Evolutionary conservation across 2,888 invertebrate genomes (phyloP), one percentile per base, ranked within the genome.

Genomic region (Pegoplata infirma): DNA sequence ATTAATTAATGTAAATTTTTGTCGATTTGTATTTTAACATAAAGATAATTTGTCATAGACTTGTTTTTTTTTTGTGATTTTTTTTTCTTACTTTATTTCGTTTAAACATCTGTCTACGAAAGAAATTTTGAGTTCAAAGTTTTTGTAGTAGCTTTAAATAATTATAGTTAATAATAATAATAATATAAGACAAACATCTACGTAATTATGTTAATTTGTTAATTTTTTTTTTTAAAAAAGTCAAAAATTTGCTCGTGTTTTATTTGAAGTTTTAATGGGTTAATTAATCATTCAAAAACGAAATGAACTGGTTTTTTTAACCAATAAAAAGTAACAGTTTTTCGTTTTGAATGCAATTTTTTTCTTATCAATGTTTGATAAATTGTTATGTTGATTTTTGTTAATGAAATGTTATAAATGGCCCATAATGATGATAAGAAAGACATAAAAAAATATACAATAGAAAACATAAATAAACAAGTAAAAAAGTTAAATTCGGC

Each of bases 131-230:
- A 40, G 14, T 67, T 28, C 6, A 5, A 3, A 5, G 6, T 28
- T 28, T 28, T 28, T 28, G 28, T 28, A 28, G 28, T 28, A 28
- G 28, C 28, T 28, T 28, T n/a, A n/a, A n/a, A n/a, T n/a, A n/a
- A 8, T 4, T 32, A 10, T 3, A 32, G 32, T 1, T 3, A n/a
- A n/a, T n/a, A n/a, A n/a, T n/a, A n/a, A n/a, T n/a, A n/a, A n/a
- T n/a, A n/a, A n/a, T n/a, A 10, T 32, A 32, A 7, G 12, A 32
- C 32, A 7, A 32, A 32, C 7, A 49, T 25, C 19, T 14, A 58
- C n/a, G 23, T 63, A 32, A 59, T 66, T 53, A 66, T 73, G 53
- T 14, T 51, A 66, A 73, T 73, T 71, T 32, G 1, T 23, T 40
- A n/a, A 32, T 63, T 8, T n/a, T 32, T 55, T 32, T 16, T 16